Evolutionary conservation across 2,797 vertebrate genomes (phyloP), one percentile per base, ranked within the genome.

Genomic region (Sebastes kiyomatsui): DNA sequence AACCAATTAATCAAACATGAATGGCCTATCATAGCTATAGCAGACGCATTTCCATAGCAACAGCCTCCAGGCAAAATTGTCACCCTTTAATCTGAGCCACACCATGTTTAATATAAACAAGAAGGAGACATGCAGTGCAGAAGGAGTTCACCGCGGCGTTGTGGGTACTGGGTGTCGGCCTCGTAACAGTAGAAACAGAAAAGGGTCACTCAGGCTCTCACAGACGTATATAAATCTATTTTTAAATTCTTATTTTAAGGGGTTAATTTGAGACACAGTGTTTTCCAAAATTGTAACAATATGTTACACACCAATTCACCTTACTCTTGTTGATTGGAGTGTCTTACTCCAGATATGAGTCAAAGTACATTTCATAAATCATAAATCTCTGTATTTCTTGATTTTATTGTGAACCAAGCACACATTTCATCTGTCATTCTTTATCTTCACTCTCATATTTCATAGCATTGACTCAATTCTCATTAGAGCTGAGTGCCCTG

Each of bases 1-100:
- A 96, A 96, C 90, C 95, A 96, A 96, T 96, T 96, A 96, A 96
- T 96, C 96, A 96, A 96, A 96, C 94, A 95, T 94, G 95, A 96
- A 96, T 95, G 93, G 95, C 93, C 95, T 96, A 96, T 96, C 95
- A 96, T 96, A 93, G 93, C 93, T 91, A 91, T 90, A 87, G 95
- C 94, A 90, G 94, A 93, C 90, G 84, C 85, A 95, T 96, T 95
- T 94, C 96, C 95, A 96, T 96, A 92, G 96, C 95, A 96, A 96
- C 96, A 94, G 94, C 94, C 94, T 94, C 90, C 76, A 85, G 93
- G 94, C 92, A 92, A 93, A 94, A 95, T 91, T 91, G 92, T 94
- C 94, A 94, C 93, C 91, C 93, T 96, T 95, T 94, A 95, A 96
- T 94, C 93, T 90, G 92, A 93, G 92, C 87, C 88, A 82, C 88